phyloP scores from a whole-genome alignment of 2,888 invertebrate species.

The Antheraea yamamai region DNA sequence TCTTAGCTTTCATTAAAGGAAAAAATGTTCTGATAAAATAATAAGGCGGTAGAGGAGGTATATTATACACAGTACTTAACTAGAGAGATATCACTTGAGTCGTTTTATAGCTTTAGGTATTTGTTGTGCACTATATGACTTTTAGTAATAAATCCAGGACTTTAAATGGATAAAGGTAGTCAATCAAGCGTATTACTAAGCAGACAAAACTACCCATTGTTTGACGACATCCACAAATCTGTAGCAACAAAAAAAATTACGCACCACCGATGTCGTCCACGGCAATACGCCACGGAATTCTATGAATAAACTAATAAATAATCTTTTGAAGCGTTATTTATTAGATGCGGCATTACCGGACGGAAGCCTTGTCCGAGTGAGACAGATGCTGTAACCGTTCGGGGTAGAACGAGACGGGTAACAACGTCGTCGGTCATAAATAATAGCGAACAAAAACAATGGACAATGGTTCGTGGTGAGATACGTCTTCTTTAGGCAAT shows the following conservation, averaged over 20 bases:
- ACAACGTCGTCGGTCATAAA: conserved; percentile 76
- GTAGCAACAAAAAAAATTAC: conserved; percentile 40
- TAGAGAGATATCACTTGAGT: background rate
- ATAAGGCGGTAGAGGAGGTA: background rate
- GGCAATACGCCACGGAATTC: conserved; percentile 75
- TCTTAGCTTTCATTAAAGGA: too few species aligned
- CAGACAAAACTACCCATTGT: conserved; percentile 28
- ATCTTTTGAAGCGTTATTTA: conserved; percentile 79
- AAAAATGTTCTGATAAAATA: background rate
- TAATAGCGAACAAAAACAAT: conserved; percentile 80
- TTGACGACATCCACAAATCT: conserved; percentile 19
- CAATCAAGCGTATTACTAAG: conserved; percentile 7
- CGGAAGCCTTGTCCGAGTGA: conserved; percentile 67
- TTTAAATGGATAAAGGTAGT: conserved; percentile 46
- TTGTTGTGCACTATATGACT: background rate
- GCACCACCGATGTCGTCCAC: conserved; percentile 57
- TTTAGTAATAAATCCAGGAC: background rate
- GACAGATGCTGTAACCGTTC: conserved; percentile 36
- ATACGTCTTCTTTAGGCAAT: conserved; percentile 78
- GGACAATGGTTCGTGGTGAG: conserved; percentile 80
- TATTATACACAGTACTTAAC: background rate
- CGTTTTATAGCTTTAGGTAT: too few species aligned
- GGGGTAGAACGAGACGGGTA: conserved; percentile 54
- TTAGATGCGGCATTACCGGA: conserved; percentile 73
- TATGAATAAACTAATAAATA: conserved; percentile 82